Evolutionary conservation across 2,797 vertebrate species (phyloP).

Genomic region (Strix occidentalis): DNA sequence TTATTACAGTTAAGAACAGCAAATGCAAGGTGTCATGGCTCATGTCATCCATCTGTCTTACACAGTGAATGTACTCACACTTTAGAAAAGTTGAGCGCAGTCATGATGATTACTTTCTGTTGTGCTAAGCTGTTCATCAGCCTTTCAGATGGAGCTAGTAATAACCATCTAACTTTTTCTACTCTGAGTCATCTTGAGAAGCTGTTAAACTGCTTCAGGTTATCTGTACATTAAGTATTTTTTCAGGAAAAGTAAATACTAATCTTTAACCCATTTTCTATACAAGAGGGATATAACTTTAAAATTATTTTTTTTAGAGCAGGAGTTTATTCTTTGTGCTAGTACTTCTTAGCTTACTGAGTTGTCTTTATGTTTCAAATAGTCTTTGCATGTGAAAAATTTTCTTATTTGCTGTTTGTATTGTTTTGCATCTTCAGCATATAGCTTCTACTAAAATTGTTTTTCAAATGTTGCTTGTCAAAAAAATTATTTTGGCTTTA

Average conservation of each 20-base stretch:
- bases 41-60: neutral
- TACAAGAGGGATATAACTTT: neutral
- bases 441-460: neutral
- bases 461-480: neutral
- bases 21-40: neutral
- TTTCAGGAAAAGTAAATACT: neutral
- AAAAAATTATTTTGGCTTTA: neutral
- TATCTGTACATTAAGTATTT: neutral
- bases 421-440: neutral
- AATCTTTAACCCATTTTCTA: rapidly evolving
- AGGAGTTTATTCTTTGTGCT: neutral
- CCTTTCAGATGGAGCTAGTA: neutral
- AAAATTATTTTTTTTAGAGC: neutral
- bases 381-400: neutral
- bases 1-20: neutral
- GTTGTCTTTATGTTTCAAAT: neutral
- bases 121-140: neutral
- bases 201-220: neutral
- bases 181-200: neutral
- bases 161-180: neutral
- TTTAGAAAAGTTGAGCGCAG: neutral
- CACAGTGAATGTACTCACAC: neutral
- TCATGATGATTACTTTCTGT: neutral
- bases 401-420: neutral
- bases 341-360: neutral